Percentiles rank a stretch among this genome's conserved stretches.
phyloP scores from a whole-genome alignment of 2,797 vertebrate genomes.

The Saguinus oedipus region DNA sequence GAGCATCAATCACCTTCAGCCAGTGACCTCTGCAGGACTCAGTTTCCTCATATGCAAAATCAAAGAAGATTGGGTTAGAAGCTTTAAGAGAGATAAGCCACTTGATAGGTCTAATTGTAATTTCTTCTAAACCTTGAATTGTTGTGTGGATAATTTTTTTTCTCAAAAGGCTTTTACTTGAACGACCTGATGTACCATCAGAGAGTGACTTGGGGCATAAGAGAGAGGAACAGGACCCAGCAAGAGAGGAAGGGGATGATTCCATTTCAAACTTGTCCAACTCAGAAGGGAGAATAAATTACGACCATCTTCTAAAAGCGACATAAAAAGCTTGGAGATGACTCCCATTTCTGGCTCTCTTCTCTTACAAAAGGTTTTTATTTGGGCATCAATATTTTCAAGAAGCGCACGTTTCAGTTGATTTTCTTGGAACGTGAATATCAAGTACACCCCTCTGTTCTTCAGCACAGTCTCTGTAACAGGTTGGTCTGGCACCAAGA shows the following conservation, averaged over 20 bases:
- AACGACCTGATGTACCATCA: neutral
- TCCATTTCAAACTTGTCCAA: neutral
- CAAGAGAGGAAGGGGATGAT: neutral
- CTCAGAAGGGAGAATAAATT: neutral
- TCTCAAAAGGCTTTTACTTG: neutral
- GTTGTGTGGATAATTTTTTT: too few relatives aligned
- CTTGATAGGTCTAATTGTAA: neutral
- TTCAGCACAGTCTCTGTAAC: neutral
- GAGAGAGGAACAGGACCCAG: neutral
- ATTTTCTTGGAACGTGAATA: neutral
- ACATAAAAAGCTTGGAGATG: neutral
- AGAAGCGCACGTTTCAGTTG: rapidly evolving
- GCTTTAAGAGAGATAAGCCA: neutral
- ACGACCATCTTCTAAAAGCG: neutral
- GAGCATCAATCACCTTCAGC: neutral
- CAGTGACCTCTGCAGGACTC: neutral
- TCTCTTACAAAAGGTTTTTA: neutral
- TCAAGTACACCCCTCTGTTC: neutral
- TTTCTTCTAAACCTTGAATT: neutral
- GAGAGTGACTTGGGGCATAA: neutral
- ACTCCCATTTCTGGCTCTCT: neutral
- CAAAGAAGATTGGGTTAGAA: neutral
- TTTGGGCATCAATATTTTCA: neutral
- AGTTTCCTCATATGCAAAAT: neutral
- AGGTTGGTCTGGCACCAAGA: slow-evolving; percentile 3